Evolutionary conservation across 2,113 vertebrate species (phyloP), one percentile per base, ranked within the genome.

Genomic region (Forbesichthys papilliferus): DNA sequence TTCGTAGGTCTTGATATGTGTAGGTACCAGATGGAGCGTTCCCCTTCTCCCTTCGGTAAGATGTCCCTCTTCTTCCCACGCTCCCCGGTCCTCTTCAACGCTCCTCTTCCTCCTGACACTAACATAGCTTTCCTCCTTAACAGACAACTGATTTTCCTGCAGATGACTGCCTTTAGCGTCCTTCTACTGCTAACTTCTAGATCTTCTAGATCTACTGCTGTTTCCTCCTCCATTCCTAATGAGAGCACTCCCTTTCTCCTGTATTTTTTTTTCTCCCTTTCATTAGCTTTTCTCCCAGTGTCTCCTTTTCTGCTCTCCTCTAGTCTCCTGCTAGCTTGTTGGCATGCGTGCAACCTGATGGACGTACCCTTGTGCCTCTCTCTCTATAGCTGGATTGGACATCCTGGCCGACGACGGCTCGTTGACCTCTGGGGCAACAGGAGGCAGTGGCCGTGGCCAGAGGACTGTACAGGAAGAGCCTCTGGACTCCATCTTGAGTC

Each of bases 41-140:
- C 95, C 84, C 92, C 94, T 60, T 97, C 95, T 90, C 95, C 93
- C 34, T 97, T 99, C 91, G 97, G 96, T 99, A 98, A 98, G 97
- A 93, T 79, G 82, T 84, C 81, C 49, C 20, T 27, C 27, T 27
- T 27, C 27, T 27, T 51, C 27, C 65, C 59, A 34, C 63, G 58
- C 52, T 34, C 54, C 54, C 0, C 14, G 10, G 5, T n/a, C 3
- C 20, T 20, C 20, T 56, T 16, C 54, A 20, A 9, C 54, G 16
- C 54, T 58, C 74, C 68, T 71, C 77, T 63, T 47, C n/a, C 11
- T n/a, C 1, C 10, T 42, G 36, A 42, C 36, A 42, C 36, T 42
- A 42, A 42, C 36, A 42, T 42, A 42, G 36, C 3, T 42, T 57
- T 47, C 53, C 13, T 20, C 27, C 47, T 5, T 33, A 14, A 7